A percentile compares a stretch with the other conserved stretches of the same genome.
Evolutionary conservation across 2,888 invertebrate species (phyloP).

Genomic region (Dendrolimus houi): DNA sequence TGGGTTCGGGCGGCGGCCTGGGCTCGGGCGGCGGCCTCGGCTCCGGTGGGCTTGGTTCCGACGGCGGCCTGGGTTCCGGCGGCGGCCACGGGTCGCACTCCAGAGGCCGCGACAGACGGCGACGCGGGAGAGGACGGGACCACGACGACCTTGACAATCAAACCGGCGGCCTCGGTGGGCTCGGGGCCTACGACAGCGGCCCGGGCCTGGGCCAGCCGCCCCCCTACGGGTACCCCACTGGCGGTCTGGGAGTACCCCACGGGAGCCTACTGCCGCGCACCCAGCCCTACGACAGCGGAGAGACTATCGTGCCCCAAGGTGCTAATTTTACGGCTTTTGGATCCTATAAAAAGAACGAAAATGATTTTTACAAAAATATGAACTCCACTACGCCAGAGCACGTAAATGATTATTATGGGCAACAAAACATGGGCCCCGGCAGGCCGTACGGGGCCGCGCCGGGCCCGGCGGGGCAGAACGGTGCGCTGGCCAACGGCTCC

Average conservation of each 20-base stretch:
- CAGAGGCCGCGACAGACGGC: conserved; percentile 53
- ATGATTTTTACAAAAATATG: conserved; percentile 3
- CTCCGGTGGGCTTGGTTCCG: conserved; percentile 23
- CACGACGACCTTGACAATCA: conserved; percentile 42
- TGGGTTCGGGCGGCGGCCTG: conserved; percentile 27
- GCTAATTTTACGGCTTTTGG: conserved; percentile 69
- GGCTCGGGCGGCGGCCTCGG: conserved; percentile 28
- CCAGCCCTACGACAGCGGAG: conserved; percentile 49
- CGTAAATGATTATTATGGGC: conserved; percentile 42
- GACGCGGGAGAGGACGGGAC: conserved; percentile 62
- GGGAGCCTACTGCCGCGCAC: conserved; percentile 66
- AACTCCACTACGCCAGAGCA: conserved; percentile 19
- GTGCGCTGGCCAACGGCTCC: conserved; percentile 62
- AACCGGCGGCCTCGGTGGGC: conserved; percentile 41
- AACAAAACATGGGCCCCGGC: conserved; percentile 53
- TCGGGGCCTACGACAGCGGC: conserved; percentile 35
- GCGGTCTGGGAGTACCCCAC: conserved; percentile 64
- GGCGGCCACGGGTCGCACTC: conserved; percentile 27
- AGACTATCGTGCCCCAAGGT: conserved; percentile 45
- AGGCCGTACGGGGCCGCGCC: conserved; percentile 41
- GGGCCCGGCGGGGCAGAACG: conserved; percentile 37
- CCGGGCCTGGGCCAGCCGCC: conserved; percentile 34
- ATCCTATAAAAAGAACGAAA: conserved; percentile 54
- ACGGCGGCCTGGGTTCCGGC: conserved; percentile 19
- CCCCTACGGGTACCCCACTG: conserved; percentile 44